These are phyloP conservation scores for Pteropus rufus DNA, from an alignment of 2,797 vertebrate species.

Conservation along the genomic window DNA sequence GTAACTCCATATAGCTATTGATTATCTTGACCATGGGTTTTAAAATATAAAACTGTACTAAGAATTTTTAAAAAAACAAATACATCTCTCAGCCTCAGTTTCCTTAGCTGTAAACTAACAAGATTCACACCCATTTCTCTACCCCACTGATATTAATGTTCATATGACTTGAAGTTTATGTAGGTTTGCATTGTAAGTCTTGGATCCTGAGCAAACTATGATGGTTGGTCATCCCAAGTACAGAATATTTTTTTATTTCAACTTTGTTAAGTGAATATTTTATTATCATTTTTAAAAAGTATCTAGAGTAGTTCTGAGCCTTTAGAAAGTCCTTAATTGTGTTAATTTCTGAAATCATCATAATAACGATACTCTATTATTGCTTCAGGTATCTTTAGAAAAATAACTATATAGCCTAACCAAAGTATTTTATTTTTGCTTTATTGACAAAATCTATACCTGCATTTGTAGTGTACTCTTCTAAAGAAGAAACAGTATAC, in stretches of 20 bases:
- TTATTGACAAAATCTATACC: neutral
- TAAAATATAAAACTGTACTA: neutral
- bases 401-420: neutral
- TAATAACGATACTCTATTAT: neutral
- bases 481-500: neutral
- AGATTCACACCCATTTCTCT: neutral
- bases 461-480: neutral
- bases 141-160: neutral
- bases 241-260: neutral
- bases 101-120: neutral
- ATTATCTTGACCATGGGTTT: neutral
- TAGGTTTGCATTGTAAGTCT: neutral
- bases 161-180: neutral
- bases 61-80: neutral
- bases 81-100: neutral
- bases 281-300: neutral
- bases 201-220: neutral
- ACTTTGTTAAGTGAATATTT: neutral
- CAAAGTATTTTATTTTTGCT: neutral
- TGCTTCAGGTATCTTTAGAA: neutral
- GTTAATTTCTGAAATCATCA: neutral
- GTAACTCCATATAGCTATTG: neutral
- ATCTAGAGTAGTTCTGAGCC: neutral
- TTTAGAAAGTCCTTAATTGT: neutral
- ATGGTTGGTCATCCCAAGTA: neutral